A percentile compares a stretch with the other conserved stretches of the same genome.
Conservation (phyloP, 2,888 invertebrate species). For the Nomada ruficornis region DNA sequence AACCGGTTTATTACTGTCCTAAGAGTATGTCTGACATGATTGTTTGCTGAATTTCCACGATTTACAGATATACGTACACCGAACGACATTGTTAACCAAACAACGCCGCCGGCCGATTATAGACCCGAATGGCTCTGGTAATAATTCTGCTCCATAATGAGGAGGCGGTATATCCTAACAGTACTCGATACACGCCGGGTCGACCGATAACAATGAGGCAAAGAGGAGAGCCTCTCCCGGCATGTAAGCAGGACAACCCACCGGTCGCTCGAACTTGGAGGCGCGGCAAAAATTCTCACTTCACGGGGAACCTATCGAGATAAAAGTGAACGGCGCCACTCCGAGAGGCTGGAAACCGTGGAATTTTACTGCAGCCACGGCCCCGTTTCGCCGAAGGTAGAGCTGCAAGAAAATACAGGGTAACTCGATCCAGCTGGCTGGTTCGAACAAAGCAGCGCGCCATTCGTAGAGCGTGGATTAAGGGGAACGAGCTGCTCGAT, state of each 20-base stretch:
- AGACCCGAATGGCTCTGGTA: too few species aligned
- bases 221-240: not conserved
- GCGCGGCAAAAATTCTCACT: not conserved
- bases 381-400: not conserved
- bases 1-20: not conserved
- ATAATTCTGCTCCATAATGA: too few species aligned
- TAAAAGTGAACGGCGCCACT: not conserved
- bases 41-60: not conserved
- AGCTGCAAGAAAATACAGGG: conserved; percentile 25
- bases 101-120: too few species aligned
- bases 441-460: conserved; percentile 18
- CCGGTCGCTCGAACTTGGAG: not conserved
- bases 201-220: not conserved
- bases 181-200: not conserved
- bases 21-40: not conserved
- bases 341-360: not conserved
- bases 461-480: not conserved
- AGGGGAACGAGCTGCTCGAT: conserved; percentile 16
- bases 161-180: too few species aligned
- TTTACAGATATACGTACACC: not conserved
- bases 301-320: too few species aligned
- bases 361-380: conserved; percentile 8
- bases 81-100: too few species aligned
- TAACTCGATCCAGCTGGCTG: conserved; percentile 11
- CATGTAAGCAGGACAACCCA: not conserved